Percentiles rank a stretch among this genome's conserved stretches.
These are phyloP conservation scores for Suricata suricatta DNA, from an alignment of 2,113 vertebrate genomes.

Conservation along the genomic window DNA sequence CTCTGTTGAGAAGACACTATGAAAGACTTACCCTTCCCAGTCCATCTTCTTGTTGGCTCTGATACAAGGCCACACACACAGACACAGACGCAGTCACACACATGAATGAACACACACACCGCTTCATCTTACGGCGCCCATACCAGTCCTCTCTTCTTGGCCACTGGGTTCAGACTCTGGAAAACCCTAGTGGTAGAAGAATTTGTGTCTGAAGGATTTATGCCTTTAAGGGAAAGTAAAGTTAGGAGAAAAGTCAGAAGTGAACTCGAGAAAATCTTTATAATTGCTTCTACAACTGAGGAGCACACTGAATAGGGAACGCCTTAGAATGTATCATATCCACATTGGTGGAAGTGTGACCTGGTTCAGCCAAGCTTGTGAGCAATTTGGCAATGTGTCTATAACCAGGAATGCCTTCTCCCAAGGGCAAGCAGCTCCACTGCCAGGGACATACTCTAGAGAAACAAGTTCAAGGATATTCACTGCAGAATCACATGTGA, in stretches of 20 bases:
- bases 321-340: background rate
- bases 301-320: background rate
- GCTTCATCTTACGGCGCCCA: background rate
- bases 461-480: background rate
- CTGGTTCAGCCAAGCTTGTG: background rate
- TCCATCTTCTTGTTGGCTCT: background rate
- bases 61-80: background rate
- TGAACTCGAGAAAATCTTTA: background rate
- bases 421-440: background rate
- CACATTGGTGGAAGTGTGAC: background rate
- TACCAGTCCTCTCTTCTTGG: background rate
- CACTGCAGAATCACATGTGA: background rate
- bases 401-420: background rate
- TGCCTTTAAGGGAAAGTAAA: slow-evolving; percentile 7
- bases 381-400: background rate
- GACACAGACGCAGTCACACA: background rate
- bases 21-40: background rate
- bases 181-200: background rate
- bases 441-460: background rate
- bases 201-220: background rate
- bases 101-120: too few relatives aligned
- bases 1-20: background rate
- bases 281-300: background rate
- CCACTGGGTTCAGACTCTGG: background rate
- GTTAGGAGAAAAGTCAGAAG: background rate